Evolutionary conservation across 2,888 invertebrate genomes (phyloP), one percentile per base, ranked within the genome.

Genomic region (Lissonota sp.): DNA sequence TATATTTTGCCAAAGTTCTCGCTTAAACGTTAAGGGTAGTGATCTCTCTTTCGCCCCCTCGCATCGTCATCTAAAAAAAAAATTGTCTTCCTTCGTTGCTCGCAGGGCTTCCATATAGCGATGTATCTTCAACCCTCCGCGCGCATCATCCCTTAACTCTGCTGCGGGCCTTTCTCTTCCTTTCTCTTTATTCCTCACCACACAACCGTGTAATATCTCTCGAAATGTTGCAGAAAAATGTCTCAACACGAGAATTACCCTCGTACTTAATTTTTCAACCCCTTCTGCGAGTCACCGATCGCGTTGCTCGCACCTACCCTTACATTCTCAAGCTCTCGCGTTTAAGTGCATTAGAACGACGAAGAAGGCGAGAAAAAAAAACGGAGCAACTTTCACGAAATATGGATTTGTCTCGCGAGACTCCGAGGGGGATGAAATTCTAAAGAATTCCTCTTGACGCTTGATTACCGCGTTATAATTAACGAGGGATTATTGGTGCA

Each of bases 1-100:
- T 84, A 83, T 84, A 83, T 84, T 84, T 82, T 75, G 69, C 74
- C 84, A 83, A 83, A 82, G 63, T 67, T 77, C 63, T 42, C 55
- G 44, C 64, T 12, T 26, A 74, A 66, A 16, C 57, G 69, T 76
- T 57, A 10, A 73, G 69, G 69, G 70, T 10, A 40, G 44, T 72
- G 77, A 37, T 67, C 71, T 72, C 66, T 74, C 57, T 55, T 74
- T 66, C 64, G 53, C 70, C 71, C 72, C 7, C 64, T 16, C 40
- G 26, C 26, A 26, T 55, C 55, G 42, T 49, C 39, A 12, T 44
- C 8, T 44, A 42, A 44, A 39, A 42, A 44, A 39, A 70, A 60
- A 75, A 58, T 49, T 69, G 40, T 12, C 57, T 66, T 62, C 46
- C 12, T 67, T 12, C 55, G 39, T 70, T 39, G 12, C 46, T 60